Conservation (phyloP, 2,113 vertebrate genomes). For the Leptobrachium ailaonicum region DNA sequence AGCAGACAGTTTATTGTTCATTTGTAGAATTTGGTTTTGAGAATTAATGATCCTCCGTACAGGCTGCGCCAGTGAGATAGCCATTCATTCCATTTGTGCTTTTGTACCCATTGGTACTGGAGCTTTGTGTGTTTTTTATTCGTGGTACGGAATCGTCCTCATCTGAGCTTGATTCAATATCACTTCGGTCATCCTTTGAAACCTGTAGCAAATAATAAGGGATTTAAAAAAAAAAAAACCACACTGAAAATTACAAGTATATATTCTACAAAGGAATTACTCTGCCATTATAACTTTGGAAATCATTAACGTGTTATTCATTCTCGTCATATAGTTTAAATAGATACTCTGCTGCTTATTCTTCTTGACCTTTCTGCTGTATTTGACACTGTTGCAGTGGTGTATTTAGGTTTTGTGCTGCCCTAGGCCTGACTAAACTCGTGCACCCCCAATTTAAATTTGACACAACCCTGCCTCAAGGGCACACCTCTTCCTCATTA, state of each 20-base stretch:
- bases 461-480: too few species aligned
- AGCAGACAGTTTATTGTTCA: slow-evolving; percentile 78
- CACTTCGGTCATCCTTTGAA: slow-evolving; percentile 91
- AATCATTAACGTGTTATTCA: background rate
- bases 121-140: slow-evolving; percentile 75
- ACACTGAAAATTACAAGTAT: background rate
- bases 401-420: too few species aligned
- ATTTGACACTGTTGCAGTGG: too few species aligned
- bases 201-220: slow-evolving; percentile 69
- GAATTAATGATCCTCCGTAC: slow-evolving; percentile 84
- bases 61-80: slow-evolving; percentile 78
- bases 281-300: too few species aligned
- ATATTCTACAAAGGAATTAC: background rate
- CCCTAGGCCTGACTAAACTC: too few species aligned
- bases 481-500: too few species aligned
- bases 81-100: slow-evolving; percentile 87
- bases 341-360: too few species aligned
- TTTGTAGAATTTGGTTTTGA: slow-evolving; percentile 55
- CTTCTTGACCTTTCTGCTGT: too few species aligned
- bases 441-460: too few species aligned
- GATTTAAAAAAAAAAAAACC: background rate
- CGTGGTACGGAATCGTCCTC: slow-evolving; percentile 80
- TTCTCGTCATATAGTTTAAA: too few species aligned
- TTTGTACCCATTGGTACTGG: slow-evolving; percentile 84
- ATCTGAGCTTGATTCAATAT: slow-evolving; percentile 95